A percentile compares a stretch with the other conserved stretches of the same genome.
phyloP scores from a whole-genome alignment of 2,113 vertebrate species.

The Apeltes quadracus region DNA sequence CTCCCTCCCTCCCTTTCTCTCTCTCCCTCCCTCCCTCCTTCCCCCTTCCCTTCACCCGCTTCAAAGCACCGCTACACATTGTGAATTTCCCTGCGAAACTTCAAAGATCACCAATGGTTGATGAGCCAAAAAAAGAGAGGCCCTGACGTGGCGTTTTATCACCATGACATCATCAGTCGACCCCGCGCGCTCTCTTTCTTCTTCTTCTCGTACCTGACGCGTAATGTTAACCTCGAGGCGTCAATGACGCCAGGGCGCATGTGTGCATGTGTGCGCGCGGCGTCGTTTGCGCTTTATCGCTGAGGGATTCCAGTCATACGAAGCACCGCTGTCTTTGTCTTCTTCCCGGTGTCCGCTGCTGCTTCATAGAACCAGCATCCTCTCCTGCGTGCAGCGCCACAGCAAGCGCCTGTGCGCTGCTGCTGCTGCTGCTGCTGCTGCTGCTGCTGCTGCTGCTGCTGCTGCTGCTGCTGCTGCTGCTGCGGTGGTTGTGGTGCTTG shows the following conservation, averaged over 20 bases:
- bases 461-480: too few relatives aligned
- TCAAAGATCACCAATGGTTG: constrained; percentile 22
- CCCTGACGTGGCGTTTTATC: constrained; percentile 7
- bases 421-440: too few relatives aligned
- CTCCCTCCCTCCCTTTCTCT: too few relatives aligned
- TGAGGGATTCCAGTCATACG: constrained; percentile 10
- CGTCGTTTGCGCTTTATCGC: constrained; percentile 41
- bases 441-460: too few relatives aligned
- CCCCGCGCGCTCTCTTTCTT: background rate
- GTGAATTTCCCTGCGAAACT: constrained; percentile 39
- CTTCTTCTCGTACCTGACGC: background rate
- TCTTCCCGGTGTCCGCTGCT: constrained; percentile 44
- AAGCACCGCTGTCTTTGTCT: constrained; percentile 21
- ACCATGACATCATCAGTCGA: background rate
- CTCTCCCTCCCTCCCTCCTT: too few relatives aligned
- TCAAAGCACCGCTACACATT: background rate
- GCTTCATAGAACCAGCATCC: constrained; percentile 57
- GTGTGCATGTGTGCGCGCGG: constrained; percentile 46
- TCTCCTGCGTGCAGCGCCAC: constrained; percentile 26
- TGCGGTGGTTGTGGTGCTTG: too few relatives aligned
- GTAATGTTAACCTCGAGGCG: constrained; percentile 31
- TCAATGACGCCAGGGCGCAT: constrained; percentile 46
- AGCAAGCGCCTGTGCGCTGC: too few relatives aligned
- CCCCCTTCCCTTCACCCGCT: too few relatives aligned
- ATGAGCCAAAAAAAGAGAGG: background rate